phyloP scores from a whole-genome alignment of 2,113 vertebrate species.

The Actenoides lindsayi region DNA sequence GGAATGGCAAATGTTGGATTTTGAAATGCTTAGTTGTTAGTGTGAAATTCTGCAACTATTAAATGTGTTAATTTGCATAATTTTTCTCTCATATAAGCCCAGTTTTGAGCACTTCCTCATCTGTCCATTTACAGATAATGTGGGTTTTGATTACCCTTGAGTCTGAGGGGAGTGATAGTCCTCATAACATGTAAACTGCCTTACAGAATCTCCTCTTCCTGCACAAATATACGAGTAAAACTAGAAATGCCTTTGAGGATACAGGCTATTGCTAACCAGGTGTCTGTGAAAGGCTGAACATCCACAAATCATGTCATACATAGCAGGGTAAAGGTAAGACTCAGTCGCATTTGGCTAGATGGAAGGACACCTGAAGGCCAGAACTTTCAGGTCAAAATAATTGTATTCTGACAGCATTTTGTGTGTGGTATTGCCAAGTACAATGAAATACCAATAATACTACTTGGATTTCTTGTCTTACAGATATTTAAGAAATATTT shows the following conservation, averaged over 20 bases:
- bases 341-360: neutral
- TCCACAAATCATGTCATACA: neutral
- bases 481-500: neutral
- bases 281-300: neutral
- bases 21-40: neutral
- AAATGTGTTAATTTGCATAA: constrained; percentile 35
- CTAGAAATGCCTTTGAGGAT: neutral
- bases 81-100: neutral
- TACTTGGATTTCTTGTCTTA: neutral
- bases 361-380: neutral
- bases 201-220: neutral
- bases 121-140: constrained; percentile 45
- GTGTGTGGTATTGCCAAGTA: neutral
- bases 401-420: neutral
- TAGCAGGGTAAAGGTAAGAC: neutral
- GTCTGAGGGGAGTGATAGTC: neutral
- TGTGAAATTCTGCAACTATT: constrained; percentile 44
- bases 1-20: neutral
- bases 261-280: neutral
- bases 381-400: neutral
- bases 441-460: neutral
- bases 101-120: constrained; percentile 31
- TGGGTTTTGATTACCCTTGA: neutral
- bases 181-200: neutral
- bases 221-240: neutral